A percentile compares a stretch with the other conserved stretches of the same genome.
phyloP scores from a whole-genome alignment of 1,140 invertebrate genomes.

The Neuroterus valhalla region DNA sequence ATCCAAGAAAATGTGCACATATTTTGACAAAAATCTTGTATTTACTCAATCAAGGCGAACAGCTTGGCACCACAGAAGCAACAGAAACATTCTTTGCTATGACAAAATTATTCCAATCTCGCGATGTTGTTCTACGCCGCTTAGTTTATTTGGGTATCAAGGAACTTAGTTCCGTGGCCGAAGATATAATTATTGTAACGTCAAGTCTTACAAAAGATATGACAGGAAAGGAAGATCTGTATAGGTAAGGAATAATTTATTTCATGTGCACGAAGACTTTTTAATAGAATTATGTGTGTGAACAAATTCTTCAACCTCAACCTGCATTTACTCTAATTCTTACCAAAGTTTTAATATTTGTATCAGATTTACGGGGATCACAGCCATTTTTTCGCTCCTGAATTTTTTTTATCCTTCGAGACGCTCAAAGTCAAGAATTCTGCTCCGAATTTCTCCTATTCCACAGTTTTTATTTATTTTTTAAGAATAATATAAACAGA shows the following conservation, averaged over 20 bases:
- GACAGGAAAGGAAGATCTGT: conserved; percentile 96
- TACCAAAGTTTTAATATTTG: too few relatives aligned
- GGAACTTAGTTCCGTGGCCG: conserved; percentile 94
- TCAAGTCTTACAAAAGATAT: conserved; percentile 99
- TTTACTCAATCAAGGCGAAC: conserved; percentile 96
- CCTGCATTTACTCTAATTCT: too few relatives aligned
- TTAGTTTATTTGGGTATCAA: conserved; percentile 99
- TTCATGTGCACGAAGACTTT: conserved; percentile 95
- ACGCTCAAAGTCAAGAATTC: too few relatives aligned
- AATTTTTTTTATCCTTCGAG: too few relatives aligned
- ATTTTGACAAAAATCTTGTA: conserved; percentile 98
- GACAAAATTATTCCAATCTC: conserved; percentile 98
- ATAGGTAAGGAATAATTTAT: conserved; percentile 93
- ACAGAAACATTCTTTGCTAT: conserved; percentile 99
- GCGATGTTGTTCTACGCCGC: conserved; percentile 94
- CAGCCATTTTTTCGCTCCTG: too few relatives aligned
- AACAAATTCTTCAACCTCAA: too few relatives aligned
- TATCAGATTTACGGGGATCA: too few relatives aligned
- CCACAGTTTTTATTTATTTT: too few relatives aligned
- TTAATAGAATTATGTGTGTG: too few relatives aligned
- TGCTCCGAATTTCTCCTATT: too few relatives aligned
- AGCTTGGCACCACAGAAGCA: conserved; percentile 93
- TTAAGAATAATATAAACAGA: too few relatives aligned
- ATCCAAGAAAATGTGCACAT: conserved; percentile 95
- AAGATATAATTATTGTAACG: conserved; percentile 99